These are phyloP conservation scores for Poeciliopsis infans DNA, from an alignment of 2,797 vertebrate species.

Conservation along the genomic window DNA sequence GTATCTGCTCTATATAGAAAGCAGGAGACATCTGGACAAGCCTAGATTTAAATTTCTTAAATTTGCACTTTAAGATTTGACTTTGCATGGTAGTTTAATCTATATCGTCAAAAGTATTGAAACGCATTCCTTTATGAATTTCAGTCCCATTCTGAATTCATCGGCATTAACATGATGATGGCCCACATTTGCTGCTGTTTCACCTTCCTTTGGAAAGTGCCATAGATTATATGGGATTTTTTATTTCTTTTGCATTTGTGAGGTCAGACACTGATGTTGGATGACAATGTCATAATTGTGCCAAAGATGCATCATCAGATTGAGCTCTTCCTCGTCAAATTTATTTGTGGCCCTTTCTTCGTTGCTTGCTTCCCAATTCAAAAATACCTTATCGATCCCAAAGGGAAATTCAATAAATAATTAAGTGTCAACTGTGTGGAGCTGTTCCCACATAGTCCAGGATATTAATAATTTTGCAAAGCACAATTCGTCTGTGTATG, in stretches of 20 bases:
- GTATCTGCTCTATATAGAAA: no score
- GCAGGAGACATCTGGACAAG: background rate
- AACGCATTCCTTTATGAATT: background rate
- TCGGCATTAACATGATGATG: no score
- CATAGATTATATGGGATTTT: background rate
- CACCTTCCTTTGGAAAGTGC: no score
- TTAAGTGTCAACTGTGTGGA: background rate
- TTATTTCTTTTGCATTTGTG: background rate
- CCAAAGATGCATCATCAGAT: background rate
- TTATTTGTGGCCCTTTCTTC: background rate
- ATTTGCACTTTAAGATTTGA: background rate
- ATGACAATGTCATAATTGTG: background rate
- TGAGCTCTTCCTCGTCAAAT: background rate
- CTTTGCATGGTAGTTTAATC: background rate
- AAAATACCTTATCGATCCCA: no score
- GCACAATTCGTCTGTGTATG: background rate
- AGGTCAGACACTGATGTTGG: background rate
- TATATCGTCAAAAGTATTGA: background rate
- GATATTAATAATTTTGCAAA: background rate
- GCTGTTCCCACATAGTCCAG: background rate
- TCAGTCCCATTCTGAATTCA: background rate
- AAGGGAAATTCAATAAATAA: no score
- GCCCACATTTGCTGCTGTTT: background rate
- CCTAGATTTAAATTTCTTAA: background rate
- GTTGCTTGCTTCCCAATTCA: background rate